Percentiles rank a stretch among this genome's conserved stretches.
Evolutionary conservation across 2,113 vertebrate species (phyloP).

Genomic region (Rhinolophus sinicus): DNA sequence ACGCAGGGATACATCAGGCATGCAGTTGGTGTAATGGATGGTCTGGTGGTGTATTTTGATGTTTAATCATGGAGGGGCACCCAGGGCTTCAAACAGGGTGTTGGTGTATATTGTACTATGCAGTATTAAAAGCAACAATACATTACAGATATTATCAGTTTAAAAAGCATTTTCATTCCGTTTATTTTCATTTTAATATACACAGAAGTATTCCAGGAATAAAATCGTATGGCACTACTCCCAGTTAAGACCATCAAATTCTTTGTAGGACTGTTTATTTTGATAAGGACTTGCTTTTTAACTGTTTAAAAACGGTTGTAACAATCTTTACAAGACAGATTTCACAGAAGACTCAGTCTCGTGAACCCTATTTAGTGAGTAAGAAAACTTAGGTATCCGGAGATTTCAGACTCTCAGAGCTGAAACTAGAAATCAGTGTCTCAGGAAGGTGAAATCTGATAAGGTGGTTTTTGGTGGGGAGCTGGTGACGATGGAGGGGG

Average conservation of each 20-base stretch:
- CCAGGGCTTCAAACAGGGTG: not conserved
- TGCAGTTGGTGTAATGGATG: not conserved
- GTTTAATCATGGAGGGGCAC: not conserved
- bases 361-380: not conserved
- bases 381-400: not conserved
- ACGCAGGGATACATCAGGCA: not conserved
- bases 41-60: not conserved
- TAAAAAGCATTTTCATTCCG: not conserved
- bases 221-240: not conserved
- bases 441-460: not conserved
- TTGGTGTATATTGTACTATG: not conserved
- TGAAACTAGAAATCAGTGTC: not conserved
- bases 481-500: not conserved
- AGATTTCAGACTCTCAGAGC: not conserved
- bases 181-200: constrained; percentile 33
- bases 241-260: not conserved
- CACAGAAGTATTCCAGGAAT: not conserved
- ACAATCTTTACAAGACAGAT: not conserved
- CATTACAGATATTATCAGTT: constrained; percentile 8
- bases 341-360: not conserved
- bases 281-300: constrained; percentile 5
- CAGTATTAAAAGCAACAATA: not conserved
- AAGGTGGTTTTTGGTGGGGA: not conserved
- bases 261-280: constrained; percentile 31
- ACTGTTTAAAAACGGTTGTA: not conserved